These are phyloP conservation scores for human (Homo sapiens) DNA, from an alignment of 2,113 vertebrate genomes.

Conservation along the genomic window DNA sequence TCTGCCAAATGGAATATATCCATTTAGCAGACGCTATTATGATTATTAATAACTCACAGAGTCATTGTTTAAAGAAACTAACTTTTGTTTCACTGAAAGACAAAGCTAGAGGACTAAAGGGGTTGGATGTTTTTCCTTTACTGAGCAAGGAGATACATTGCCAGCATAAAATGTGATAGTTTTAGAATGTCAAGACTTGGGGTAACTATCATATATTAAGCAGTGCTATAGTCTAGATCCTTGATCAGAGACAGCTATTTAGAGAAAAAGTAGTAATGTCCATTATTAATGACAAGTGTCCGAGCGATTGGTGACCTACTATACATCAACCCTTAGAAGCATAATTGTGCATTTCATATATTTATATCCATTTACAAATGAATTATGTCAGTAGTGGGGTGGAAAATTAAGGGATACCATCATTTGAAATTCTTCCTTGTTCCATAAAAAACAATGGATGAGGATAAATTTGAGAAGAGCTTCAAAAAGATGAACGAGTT, in stretches of 20 bases:
- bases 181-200: background rate
- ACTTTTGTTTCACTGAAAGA: background rate
- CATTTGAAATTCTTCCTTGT: background rate
- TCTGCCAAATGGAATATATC: background rate
- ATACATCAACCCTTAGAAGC: background rate
- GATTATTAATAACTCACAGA: background rate
- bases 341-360: background rate
- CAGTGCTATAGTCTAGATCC: background rate
- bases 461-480: background rate
- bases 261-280: background rate
- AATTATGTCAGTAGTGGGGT: background rate
- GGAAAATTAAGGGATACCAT: background rate
- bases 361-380: background rate
- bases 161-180: background rate
- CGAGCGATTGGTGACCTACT: background rate
- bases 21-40: background rate
- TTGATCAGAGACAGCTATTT: background rate
- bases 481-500: background rate
- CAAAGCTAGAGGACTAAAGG: background rate
- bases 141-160: background rate
- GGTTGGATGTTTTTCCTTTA: background rate
- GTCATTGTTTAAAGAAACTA: background rate
- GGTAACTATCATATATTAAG: background rate
- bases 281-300: background rate
- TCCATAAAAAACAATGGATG: background rate